A percentile compares a stretch with the other conserved stretches of the same genome.
phyloP scores from a whole-genome alignment of 37 sponge, comb jelly and placozoan genomes.

The Spongia lamella region DNA sequence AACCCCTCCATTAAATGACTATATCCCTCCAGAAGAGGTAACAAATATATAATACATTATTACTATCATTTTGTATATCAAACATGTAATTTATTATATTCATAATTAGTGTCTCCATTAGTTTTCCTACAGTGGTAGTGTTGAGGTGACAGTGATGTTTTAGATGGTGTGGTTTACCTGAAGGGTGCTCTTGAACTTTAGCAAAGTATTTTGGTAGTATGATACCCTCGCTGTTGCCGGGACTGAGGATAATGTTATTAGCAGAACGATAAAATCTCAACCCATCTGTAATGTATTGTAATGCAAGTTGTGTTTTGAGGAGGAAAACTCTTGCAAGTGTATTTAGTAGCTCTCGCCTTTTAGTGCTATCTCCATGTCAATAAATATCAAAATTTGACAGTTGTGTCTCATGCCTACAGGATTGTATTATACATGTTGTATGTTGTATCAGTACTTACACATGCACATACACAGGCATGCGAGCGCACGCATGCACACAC shows the following conservation, averaged over 20 bases:
- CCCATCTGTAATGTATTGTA: slow-evolving; percentile 76
- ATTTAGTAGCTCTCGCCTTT: slow-evolving; percentile 50
- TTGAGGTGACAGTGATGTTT: too few relatives aligned
- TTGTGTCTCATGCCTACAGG: slow-evolving; percentile 78
- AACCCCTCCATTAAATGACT: slow-evolving; percentile 67
- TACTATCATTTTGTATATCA: too few relatives aligned
- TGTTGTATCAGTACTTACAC: too few relatives aligned
- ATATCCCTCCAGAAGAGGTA: slow-evolving; percentile 70
- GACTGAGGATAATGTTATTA: slow-evolving; percentile 87
- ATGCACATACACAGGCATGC: neutral
- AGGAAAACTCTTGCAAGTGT: neutral
- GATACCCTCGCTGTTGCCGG: slow-evolving; percentile 82
- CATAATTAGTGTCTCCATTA: too few relatives aligned
- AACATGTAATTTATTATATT: too few relatives aligned
- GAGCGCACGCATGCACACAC: neutral
- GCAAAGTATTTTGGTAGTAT: slow-evolving; percentile 79
- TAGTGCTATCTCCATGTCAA: slow-evolving; percentile 82
- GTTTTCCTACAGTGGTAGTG: too few relatives aligned
- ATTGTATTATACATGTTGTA: too few relatives aligned
- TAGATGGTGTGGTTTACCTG: slow-evolving; percentile 23
- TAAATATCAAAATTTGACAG: slow-evolving; percentile 85
- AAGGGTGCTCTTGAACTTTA: slow-evolving; percentile 24
- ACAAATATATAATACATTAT: too few relatives aligned
- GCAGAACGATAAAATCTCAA: slow-evolving; percentile 78
- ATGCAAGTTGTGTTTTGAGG: too few relatives aligned